A percentile compares a stretch with the other conserved stretches of the same genome.
These are phyloP conservation scores for Lepidurus arcticus DNA, from an alignment of 1,140 invertebrate genomes.

Conservation along the genomic window DNA sequence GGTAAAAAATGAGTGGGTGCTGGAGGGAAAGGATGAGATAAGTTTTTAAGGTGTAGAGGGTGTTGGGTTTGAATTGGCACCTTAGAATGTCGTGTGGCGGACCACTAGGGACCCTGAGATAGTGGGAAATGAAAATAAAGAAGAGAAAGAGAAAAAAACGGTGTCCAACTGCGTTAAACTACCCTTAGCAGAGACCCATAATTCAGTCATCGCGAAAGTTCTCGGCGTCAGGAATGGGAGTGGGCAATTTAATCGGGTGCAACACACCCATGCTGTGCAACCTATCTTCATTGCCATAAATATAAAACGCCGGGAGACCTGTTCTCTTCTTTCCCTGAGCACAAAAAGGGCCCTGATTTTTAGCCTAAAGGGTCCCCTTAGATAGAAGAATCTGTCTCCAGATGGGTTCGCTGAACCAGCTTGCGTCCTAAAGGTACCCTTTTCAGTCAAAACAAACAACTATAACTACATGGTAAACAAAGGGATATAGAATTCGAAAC, in stretches of 20 bases:
- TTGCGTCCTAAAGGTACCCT: too few species aligned
- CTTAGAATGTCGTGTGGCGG: background rate
- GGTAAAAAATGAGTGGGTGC: background rate
- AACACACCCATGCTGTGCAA: slow-evolving; percentile 15
- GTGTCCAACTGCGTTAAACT: slow-evolving; percentile 10
- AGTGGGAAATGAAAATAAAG: background rate
- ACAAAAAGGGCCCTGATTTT: background rate
- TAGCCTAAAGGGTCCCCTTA: background rate
- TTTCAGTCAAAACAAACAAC: too few species aligned
- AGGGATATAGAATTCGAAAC: too few species aligned
- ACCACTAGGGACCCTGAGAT: background rate
- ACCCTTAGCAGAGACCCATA: background rate
- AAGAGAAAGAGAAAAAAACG: background rate
- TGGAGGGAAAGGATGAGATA: background rate
- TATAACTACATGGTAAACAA: too few species aligned
- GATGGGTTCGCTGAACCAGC: too few species aligned
- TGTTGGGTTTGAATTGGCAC: background rate
- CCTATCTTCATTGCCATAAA: slow-evolving; percentile 19
- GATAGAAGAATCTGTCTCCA: background rate
- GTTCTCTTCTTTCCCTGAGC: background rate
- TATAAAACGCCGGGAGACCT: slow-evolving; percentile 6
- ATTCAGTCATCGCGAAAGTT: slow-evolving; percentile 10
- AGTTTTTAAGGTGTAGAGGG: background rate
- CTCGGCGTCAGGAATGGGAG: slow-evolving; percentile 1
- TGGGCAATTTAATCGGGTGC: background rate